Conservation (phyloP, 2,888 invertebrate genomes). For the Lepidonotus clava region DNA sequence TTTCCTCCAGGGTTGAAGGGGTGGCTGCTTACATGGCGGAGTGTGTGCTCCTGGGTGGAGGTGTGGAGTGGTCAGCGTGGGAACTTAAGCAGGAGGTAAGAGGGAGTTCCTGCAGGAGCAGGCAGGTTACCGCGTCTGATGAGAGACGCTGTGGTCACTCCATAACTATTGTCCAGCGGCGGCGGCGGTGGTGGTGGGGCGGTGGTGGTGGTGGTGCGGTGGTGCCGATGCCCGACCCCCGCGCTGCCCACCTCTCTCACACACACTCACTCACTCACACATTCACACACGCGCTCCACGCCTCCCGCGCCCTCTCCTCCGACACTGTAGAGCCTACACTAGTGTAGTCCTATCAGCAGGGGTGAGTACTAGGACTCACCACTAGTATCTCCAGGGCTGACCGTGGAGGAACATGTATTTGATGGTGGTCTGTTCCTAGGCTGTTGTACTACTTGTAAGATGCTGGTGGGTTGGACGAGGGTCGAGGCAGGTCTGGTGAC, state of each 20-base stretch:
- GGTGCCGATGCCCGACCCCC: neutral
- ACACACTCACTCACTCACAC: neutral
- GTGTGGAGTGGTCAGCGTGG: neutral
- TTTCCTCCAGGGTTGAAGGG: no score
- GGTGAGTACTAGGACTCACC: no score
- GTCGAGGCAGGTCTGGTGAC: no score
- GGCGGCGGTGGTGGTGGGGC: neutral
- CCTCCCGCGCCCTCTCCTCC: neutral
- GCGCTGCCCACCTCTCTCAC: neutral
- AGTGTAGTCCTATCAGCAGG: no score
- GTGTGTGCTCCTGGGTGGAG: no score
- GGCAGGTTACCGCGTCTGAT: constrained; percentile 42
- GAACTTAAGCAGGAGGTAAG: neutral
- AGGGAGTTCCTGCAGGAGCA: neutral
- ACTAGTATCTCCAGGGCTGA: no score
- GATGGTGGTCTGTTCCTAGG: neutral
- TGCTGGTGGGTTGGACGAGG: no score
- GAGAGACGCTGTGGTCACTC: constrained; percentile 31
- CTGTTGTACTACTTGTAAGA: no score
- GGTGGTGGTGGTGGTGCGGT: no score
- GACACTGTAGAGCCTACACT: no score
- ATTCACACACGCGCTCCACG: no score
- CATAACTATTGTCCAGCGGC: constrained; percentile 44
- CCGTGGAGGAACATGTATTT: neutral
- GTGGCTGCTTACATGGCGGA: no score